A percentile compares a stretch with the other conserved stretches of the same genome.
These are phyloP conservation scores for Petrocephalus sullivani DNA, from an alignment of 2,797 vertebrate species.

Conservation along the genomic window DNA sequence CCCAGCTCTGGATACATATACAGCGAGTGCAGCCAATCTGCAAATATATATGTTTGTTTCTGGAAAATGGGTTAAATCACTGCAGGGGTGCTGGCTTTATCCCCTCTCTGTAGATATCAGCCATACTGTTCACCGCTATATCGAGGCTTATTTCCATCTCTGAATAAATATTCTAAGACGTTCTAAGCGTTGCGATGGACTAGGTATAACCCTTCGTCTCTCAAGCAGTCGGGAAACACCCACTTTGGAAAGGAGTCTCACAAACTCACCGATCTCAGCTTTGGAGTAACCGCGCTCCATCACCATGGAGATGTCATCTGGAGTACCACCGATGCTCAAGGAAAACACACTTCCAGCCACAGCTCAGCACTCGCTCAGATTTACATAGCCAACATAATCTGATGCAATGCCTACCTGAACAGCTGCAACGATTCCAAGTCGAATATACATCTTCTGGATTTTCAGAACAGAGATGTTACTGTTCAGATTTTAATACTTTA, in stretches of 20 bases:
- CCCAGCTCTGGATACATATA: conserved; percentile 31
- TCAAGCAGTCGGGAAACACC: background rate
- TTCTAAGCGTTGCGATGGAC: background rate
- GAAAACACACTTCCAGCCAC: conserved; percentile 20
- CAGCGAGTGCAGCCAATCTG: background rate
- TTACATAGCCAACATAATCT: conserved; percentile 31
- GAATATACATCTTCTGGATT: conserved; percentile 34
- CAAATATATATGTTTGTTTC: background rate
- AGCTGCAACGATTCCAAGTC: conserved; percentile 35
- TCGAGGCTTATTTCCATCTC: conserved; percentile 46
- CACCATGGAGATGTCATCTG: conserved; percentile 33
- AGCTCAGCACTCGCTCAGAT: background rate
- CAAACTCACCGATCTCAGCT: conserved; percentile 17
- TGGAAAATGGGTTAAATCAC: background rate
- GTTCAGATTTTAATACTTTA: conserved; percentile 5
- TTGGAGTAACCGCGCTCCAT: background rate
- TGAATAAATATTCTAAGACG: conserved; percentile 44
- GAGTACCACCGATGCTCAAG: background rate
- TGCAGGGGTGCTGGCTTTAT: background rate
- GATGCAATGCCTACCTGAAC: conserved; percentile 45
- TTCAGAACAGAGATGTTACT: conserved; percentile 8
- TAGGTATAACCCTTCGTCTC: conserved; percentile 11
- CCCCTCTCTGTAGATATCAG: conserved; percentile 35
- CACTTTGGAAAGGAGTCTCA: background rate
- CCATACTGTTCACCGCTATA: conserved; percentile 39